A percentile compares a stretch with the other conserved stretches of the same genome.
phyloP scores from a whole-genome alignment of 2,888 invertebrate genomes.

The Steinernema scapterisci region DNA sequence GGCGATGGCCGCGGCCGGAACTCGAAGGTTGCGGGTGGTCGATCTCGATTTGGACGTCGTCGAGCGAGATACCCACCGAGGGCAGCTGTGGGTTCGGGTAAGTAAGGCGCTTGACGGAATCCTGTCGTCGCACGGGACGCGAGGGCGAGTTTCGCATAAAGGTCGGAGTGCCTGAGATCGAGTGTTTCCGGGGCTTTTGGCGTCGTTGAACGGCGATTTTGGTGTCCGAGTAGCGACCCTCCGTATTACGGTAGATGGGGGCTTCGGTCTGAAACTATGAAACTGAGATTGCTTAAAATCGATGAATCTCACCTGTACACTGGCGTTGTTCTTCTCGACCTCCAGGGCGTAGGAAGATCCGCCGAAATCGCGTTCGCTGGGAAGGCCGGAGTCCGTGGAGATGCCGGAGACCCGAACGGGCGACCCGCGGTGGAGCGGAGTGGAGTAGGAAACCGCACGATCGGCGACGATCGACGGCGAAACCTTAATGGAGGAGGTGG shows the following conservation, averaged over 20 bases:
- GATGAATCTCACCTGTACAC: not conserved
- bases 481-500: constrained; percentile 2
- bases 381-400: constrained; percentile 46
- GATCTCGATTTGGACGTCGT: constrained; percentile 15
- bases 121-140: constrained; percentile 18
- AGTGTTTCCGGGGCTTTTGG: constrained; percentile 24
- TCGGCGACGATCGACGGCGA: constrained; percentile 15
- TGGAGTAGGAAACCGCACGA: not conserved
- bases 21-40: not conserved
- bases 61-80: not conserved
- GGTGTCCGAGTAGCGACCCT: constrained; percentile 60
- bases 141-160: constrained; percentile 33
- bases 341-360: constrained; percentile 16
- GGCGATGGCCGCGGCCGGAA: not conserved
- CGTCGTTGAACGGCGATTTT: constrained; percentile 41
- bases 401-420: constrained; percentile 50
- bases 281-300: not conserved
- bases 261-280: constrained; percentile 20
- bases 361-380: constrained; percentile 35
- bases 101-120: constrained; percentile 10
- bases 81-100: constrained; percentile 10
- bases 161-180: not conserved
- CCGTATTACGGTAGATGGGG: constrained; percentile 54
- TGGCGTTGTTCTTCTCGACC: constrained; percentile 11
- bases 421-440: constrained; percentile 42